phyloP scores from a whole-genome alignment of 2,888 invertebrate genomes.

The Euproctis similis region DNA sequence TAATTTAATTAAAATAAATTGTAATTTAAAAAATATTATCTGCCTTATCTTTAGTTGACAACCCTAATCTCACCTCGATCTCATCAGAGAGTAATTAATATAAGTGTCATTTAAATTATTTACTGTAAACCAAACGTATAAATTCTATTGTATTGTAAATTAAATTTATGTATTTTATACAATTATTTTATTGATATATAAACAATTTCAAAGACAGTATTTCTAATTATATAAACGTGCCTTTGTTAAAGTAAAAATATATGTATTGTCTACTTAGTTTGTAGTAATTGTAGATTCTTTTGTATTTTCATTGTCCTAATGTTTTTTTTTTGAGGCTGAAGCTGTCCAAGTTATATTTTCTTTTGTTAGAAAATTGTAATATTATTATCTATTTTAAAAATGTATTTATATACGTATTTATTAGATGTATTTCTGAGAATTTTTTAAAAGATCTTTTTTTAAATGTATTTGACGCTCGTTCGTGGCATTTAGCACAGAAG shows the following conservation, averaged over 20 bases:
- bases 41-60: background rate
- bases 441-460: no score
- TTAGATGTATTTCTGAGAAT: no score
- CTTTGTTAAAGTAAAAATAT: slow-evolving; percentile 47
- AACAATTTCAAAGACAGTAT: no score
- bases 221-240: slow-evolving; percentile 51
- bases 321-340: no score
- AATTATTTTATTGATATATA: no score
- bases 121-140: slow-evolving; percentile 8
- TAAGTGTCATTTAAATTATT: slow-evolving; percentile 9
- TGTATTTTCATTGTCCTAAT: slow-evolving; percentile 8
- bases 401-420: no score
- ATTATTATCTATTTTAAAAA: no score
- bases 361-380: no score
- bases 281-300: slow-evolving; percentile 15
- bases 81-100: slow-evolving; percentile 9
- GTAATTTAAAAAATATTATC: background rate
- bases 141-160: no score
- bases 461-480: slow-evolving; percentile 13
- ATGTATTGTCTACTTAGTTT: slow-evolving; percentile 31
- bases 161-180: no score
- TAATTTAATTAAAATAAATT: no score
- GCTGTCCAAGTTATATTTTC: no score
- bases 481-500: slow-evolving; percentile 43
- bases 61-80: slow-evolving; percentile 9